Evolutionary conservation across 2,888 invertebrate genomes (phyloP).

Genomic region (Lasioglossum leucozonium): DNA sequence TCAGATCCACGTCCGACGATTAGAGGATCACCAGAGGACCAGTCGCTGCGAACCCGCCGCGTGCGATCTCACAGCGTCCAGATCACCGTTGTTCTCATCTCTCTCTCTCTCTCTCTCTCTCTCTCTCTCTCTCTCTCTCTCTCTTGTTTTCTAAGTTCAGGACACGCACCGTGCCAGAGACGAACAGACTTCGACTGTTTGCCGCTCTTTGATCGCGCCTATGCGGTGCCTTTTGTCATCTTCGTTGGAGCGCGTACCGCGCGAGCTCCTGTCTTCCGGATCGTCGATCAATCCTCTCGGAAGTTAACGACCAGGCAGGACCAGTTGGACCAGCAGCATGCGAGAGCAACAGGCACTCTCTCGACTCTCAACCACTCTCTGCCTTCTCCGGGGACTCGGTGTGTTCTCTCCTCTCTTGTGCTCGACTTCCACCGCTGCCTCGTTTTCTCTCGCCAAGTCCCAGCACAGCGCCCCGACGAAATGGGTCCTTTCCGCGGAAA

Average conservation of each 20-base stretch:
- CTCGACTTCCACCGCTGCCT: conserved; percentile 1
- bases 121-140: background rate
- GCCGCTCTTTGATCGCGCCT: conserved; percentile 22
- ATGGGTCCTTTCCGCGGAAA: conserved; percentile 5
- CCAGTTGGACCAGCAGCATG: conserved; percentile 29
- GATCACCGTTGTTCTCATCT: conserved; percentile 20
- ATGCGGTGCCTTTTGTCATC: conserved; percentile 39
- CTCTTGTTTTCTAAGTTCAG: background rate
- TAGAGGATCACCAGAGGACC: conserved; percentile 62
- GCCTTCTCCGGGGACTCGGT: conserved; percentile 1
- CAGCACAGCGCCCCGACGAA: background rate
- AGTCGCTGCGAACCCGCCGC: conserved; percentile 56
- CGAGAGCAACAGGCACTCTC: background rate
- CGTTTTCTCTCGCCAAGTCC: background rate
- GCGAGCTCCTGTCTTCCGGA: conserved; percentile 31
- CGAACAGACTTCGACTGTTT: background rate
- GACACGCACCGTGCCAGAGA: background rate
- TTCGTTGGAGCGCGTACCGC: conserved; percentile 19
- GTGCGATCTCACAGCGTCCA: conserved; percentile 48
- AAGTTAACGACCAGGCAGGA: conserved; percentile 41
- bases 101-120: conserved; percentile 1
- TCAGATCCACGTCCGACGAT: conserved; percentile 60
- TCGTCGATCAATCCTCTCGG: conserved; percentile 43
- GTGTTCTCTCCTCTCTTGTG: background rate
- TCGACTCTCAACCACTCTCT: background rate